Base-by-base conservation (phyloP, 1,140 invertebrate species). In the Danaus plexippus region DNA sequence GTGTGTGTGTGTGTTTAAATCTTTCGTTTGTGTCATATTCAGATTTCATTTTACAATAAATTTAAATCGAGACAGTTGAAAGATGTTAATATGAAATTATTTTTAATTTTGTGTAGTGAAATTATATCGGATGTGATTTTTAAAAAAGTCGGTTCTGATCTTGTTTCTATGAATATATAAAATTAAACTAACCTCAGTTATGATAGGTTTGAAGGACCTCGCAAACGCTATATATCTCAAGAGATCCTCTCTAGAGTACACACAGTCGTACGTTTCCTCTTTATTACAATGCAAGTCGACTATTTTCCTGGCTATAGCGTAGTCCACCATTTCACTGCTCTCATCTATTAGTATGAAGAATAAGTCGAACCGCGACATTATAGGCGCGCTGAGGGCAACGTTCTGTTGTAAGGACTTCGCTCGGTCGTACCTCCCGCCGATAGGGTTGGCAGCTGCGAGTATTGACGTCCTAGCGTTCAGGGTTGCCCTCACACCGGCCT, bases 331-430 rank as follows among this genome's bases (percentile, higher is more conserved):
- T 59, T 88, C 84, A 11, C 81, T 85, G 47, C 67, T 76, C 54
- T 85, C 81, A 45, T 85, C 81, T 5, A 99, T 94, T 0, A 99
- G 88, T 69, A 99, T 97, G 87, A 99, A 99, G 87, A 99, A 99
- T 0, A 99, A 88, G 89, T 99, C 98, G 83, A 99, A 99, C 75
- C 98, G 90, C 0, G 98, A 99, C 97, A 99, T 99, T 70, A 99
- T 99, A 0, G 98, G 98, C 0, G 98, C 97, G 1, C 95, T 93
- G 9, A 99, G 86, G 2, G 92, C 89, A 1, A 99, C 94, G 85
- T 99, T 99, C 76, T 99, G 96, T 66, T 98, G 95, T 1, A 99
- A 87, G 0, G 97, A 97, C 78, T 97, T 98, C 0, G 95, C 91
- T 54, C 96, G 88, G 85, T 99, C 97, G 85, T 99, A 99, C 15